phyloP scores from a whole-genome alignment of 92 coral and sea anemone genomes.

The Porites rus region DNA sequence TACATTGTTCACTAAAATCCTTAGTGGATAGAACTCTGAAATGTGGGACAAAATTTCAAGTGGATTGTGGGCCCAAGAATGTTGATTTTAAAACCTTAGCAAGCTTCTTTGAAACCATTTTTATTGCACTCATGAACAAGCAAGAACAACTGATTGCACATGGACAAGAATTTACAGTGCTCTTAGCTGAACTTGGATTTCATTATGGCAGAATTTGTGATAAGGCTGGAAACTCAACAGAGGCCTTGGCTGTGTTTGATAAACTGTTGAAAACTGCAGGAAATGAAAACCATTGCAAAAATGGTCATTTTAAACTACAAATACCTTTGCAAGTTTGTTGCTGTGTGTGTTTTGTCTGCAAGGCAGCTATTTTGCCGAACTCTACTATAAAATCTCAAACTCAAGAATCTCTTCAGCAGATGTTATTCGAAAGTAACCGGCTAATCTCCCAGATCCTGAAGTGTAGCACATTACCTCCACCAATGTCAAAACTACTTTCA shows the following conservation, averaged over 20 bases:
- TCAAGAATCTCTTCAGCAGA: too few relatives aligned
- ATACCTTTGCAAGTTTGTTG: too few relatives aligned
- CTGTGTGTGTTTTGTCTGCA: too few relatives aligned
- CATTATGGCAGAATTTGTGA: slow-evolving; percentile 70
- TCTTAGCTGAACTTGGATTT: slow-evolving; percentile 77
- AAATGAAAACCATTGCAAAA: too few relatives aligned
- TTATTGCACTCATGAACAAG: slow-evolving; percentile 33
- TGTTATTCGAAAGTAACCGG: too few relatives aligned
- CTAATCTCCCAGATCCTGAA: too few relatives aligned
- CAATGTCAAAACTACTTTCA: too few relatives aligned
- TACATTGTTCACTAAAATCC: slow-evolving; percentile 51
- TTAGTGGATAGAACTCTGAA: slow-evolving; percentile 71
- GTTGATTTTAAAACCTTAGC: slow-evolving; percentile 38
- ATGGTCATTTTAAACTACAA: too few relatives aligned
- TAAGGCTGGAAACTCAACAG: slow-evolving; percentile 46
- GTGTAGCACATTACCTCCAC: too few relatives aligned
- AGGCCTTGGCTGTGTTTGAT: slow-evolving; percentile 58
- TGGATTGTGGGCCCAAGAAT: slow-evolving; percentile 60
- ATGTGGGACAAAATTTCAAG: slow-evolving; percentile 75
- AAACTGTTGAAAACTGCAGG: too few relatives aligned
- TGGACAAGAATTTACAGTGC: slow-evolving; percentile 25
- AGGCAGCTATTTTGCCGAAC: too few relatives aligned
- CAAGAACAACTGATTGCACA: background rate
- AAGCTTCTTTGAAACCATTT: slow-evolving; percentile 52
- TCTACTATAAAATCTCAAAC: too few relatives aligned